A percentile compares a stretch with the other conserved stretches of the same genome.
These are phyloP conservation scores for Terebella lapidaria DNA, from an alignment of 2,888 invertebrate genomes.

Conservation along the genomic window DNA sequence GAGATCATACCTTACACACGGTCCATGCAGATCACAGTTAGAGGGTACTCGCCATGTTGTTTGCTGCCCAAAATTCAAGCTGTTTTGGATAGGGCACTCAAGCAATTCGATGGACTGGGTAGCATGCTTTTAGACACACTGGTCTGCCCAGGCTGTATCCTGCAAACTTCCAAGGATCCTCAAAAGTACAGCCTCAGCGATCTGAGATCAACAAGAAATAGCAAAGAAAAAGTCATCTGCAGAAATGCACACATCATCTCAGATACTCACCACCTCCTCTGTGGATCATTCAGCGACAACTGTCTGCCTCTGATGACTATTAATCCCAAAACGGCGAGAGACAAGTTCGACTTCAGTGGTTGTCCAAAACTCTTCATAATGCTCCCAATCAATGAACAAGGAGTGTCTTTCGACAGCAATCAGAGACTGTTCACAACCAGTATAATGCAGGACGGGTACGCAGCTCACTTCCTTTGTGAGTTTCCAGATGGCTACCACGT, in stretches of 20 bases:
- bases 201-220: neutral
- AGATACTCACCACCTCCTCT: constrained; percentile 6
- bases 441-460: constrained; percentile 25
- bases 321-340: constrained; percentile 6
- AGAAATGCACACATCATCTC: constrained; percentile 19
- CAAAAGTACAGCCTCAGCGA: constrained; percentile 18
- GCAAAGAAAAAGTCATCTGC: constrained; percentile 11
- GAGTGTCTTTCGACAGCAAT: constrained; percentile 19
- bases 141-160: constrained; percentile 24
- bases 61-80: constrained; percentile 10
- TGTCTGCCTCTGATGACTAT: constrained; percentile 17
- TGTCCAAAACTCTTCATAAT: constrained; percentile 25
- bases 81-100: constrained; percentile 19
- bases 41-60: constrained; percentile 23
- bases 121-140: constrained; percentile 19
- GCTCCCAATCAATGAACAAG: constrained; percentile 24
- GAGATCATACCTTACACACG: constrained; percentile 22
- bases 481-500: constrained; percentile 28
- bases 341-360: constrained; percentile 17
- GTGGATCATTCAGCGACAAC: constrained; percentile 15
- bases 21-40: constrained; percentile 17
- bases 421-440: constrained; percentile 20
- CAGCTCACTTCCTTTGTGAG: constrained; percentile 26
- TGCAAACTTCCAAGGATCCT: constrained; percentile 10
- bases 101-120: constrained; percentile 22